phyloP scores from a whole-genome alignment of 2,888 invertebrate species.

The Loripinus fragilis region DNA sequence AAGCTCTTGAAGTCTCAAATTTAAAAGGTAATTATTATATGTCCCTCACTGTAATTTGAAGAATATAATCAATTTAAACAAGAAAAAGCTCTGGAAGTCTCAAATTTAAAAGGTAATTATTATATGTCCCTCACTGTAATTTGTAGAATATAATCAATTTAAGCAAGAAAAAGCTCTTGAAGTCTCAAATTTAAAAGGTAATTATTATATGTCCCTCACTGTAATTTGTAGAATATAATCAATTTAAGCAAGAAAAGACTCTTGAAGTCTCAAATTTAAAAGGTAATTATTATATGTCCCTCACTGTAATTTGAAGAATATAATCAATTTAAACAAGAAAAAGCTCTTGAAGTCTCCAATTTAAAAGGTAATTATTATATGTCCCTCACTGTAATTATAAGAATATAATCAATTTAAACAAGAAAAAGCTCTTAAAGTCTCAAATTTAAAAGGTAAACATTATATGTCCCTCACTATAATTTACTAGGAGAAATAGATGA shows the following conservation, averaged over 20 bases:
- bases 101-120: constrained; percentile 73
- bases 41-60: no score
- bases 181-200: constrained; percentile 72
- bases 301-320: no score
- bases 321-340: constrained; percentile 74
- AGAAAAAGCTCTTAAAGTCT: constrained; percentile 71
- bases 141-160: constrained; percentile 73
- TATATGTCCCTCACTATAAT: no score
- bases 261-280: constrained; percentile 70
- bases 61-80: constrained; percentile 75
- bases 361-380: constrained; percentile 65
- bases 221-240: constrained; percentile 74
- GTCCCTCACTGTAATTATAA: no score
- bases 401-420: constrained; percentile 75
- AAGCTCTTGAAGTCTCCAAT: constrained; percentile 70
- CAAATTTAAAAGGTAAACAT: constrained; percentile 69
- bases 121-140: no score
- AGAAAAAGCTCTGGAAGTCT: constrained; percentile 71
- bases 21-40: constrained; percentile 65
- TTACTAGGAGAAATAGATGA: constrained; percentile 69
- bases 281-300: constrained; percentile 61
- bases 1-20: constrained; percentile 69
- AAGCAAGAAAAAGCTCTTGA: constrained; percentile 75
- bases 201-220: not conserved
- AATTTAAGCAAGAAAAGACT: constrained; percentile 74